Evolutionary conservation across 35 echinoderm and acorn worm species (phyloP).

Genomic region (Ophioderma brevispina): DNA sequence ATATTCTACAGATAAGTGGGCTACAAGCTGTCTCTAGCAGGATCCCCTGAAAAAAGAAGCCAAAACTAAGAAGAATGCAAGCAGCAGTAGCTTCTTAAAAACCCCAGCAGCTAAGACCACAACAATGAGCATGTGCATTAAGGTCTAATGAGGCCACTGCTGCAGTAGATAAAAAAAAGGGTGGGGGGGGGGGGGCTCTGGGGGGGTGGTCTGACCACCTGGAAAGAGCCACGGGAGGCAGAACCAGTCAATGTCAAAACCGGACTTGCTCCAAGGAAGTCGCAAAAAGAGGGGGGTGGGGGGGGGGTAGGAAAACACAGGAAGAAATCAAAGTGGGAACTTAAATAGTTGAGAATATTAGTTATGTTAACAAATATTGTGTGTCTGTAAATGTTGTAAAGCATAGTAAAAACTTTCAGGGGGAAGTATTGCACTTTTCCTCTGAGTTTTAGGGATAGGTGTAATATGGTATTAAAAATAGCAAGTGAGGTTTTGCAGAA

Average conservation of each 20-base stretch:
- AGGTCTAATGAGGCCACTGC: neutral
- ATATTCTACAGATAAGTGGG: conserved; percentile 49
- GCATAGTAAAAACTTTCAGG: too few relatives aligned
- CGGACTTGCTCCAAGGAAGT: conserved; percentile 41
- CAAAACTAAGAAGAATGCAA: conserved; percentile 38
- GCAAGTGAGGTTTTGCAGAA: too few relatives aligned
- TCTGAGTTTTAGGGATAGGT: too few relatives aligned
- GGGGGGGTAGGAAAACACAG: conserved; percentile 64
- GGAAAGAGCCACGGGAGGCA: conserved; percentile 16
- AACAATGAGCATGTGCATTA: too few relatives aligned
- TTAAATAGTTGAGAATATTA: too few relatives aligned
- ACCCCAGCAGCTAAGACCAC: too few relatives aligned
- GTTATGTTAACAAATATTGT: too few relatives aligned
- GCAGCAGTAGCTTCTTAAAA: conserved; percentile 44
- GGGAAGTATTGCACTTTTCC: too few relatives aligned
- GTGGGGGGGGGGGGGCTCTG: too few relatives aligned
- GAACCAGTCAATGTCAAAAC: neutral
- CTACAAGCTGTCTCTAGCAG: conserved; percentile 8
- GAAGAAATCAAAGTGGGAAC: conserved; percentile 50
- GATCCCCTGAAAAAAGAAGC: neutral
- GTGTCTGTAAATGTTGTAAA: too few relatives aligned
- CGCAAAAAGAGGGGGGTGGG: conserved; percentile 52
- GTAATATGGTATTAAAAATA: too few relatives aligned
- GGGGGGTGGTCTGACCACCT: neutral
- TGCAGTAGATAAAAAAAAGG: neutral